Percentiles rank a stretch among this genome's conserved stretches.
phyloP scores from a whole-genome alignment of 2,888 invertebrate genomes.

The Herminia tarsipennalis region DNA sequence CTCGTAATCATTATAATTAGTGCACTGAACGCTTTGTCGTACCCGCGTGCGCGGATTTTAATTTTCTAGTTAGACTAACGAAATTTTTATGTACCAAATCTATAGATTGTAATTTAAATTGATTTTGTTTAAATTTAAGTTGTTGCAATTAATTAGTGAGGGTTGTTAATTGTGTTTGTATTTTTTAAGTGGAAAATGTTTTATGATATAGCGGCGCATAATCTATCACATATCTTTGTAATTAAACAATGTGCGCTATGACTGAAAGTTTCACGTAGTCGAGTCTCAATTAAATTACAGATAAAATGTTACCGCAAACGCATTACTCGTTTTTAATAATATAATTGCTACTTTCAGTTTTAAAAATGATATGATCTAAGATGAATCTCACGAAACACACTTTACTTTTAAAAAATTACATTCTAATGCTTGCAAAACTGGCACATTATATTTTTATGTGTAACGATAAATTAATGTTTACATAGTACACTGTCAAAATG shows the following conservation, averaged over 20 bases:
- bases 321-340: constrained; percentile 45
- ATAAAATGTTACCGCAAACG: constrained; percentile 60
- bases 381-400: constrained; percentile 58
- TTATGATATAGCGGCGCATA: constrained; percentile 42
- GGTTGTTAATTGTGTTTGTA: constrained; percentile 83
- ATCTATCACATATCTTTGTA: constrained; percentile 71
- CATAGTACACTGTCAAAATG: constrained; percentile 54
- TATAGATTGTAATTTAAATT: constrained; percentile 79
- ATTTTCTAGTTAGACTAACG: constrained; percentile 81
- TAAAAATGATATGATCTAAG: constrained; percentile 55
- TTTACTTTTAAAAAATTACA: constrained; percentile 62
- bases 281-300: constrained; percentile 39
- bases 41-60: constrained; percentile 63
- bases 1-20: constrained; percentile 77
- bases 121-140: constrained; percentile 67
- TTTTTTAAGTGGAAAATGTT: constrained; percentile 64
- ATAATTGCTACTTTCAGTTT: constrained; percentile 57
- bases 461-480: constrained; percentile 57
- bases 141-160: constrained; percentile 77
- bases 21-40: constrained; percentile 73
- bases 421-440: constrained; percentile 64
- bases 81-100: constrained; percentile 84
- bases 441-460: constrained; percentile 61
- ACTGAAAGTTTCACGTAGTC: constrained; percentile 54
- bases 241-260: constrained; percentile 53